Conservation (phyloP, 92 coral and sea anemone genomes). For the Epizoanthus ramosus region DNA sequence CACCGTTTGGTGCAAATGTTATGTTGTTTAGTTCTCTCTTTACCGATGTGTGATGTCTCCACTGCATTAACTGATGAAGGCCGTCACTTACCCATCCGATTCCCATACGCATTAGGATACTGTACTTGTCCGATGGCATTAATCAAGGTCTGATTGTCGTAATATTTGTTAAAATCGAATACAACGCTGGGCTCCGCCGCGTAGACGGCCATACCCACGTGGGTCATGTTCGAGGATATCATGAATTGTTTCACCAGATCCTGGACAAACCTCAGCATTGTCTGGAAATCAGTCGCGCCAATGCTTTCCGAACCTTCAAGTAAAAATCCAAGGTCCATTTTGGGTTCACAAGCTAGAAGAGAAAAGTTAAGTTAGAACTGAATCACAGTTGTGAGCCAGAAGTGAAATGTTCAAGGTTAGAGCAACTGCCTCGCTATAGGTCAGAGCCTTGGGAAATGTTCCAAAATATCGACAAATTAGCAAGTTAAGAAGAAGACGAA, state of each 20-base stretch:
- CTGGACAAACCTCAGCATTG: constrained; percentile 20
- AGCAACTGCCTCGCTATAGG: no score
- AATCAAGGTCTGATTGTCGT: constrained; percentile 16
- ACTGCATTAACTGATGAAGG: no score
- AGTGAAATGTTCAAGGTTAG: no score
- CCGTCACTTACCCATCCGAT: constrained; percentile 2
- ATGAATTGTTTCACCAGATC: neutral
- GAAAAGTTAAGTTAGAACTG: no score
- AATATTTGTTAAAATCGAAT: constrained; percentile 30
- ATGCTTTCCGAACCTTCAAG: constrained; percentile 25
- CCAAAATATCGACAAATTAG: no score
- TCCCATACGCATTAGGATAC: neutral
- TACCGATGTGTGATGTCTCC: no score
- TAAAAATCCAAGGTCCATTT: constrained; percentile 30
- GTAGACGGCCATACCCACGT: constrained; percentile 18
- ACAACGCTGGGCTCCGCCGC: neutral
- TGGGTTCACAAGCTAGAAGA: constrained; percentile 6
- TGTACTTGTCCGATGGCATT: constrained; percentile 3
- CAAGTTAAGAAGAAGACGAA: no score
- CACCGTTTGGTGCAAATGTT: no score
- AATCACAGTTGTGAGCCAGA: no score
- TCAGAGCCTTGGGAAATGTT: no score
- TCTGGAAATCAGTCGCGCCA: neutral
- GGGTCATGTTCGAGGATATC: constrained; percentile 15
- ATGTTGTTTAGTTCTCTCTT: no score